phyloP scores from a whole-genome alignment of 2,888 invertebrate species.

The Zaprionus lineosus region DNA sequence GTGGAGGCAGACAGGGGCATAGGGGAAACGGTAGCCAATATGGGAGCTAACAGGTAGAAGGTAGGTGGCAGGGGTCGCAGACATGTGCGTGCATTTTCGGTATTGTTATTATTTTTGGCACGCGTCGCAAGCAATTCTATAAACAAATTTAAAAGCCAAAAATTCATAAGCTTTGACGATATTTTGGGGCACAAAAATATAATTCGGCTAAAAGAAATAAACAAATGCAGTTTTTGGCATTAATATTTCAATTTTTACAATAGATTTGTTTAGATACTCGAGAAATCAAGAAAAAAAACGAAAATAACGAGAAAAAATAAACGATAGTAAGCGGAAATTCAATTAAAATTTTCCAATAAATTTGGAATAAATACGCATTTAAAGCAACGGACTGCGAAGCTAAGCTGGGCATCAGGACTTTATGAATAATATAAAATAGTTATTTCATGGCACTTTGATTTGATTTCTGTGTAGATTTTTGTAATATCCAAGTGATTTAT shows the following conservation, averaged over 20 bases:
- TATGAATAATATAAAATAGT: too few species aligned
- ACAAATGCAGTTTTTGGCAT: constrained; percentile 43
- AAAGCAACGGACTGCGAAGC: too few species aligned
- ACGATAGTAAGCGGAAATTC: too few species aligned
- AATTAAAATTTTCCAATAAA: too few species aligned
- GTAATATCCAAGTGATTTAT: constrained; percentile 15
- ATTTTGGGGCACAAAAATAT: constrained; percentile 42
- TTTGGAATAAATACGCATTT: too few species aligned
- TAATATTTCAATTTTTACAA: constrained; percentile 12
- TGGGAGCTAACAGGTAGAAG: not conserved
- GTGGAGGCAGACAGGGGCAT: constrained; percentile 5
- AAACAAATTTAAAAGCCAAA: constrained; percentile 58
- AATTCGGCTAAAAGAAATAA: constrained; percentile 45
- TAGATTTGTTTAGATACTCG: not conserved
- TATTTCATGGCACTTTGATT: too few species aligned
- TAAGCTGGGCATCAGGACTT: too few species aligned
- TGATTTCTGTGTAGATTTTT: too few species aligned
- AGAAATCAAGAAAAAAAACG: too few species aligned
- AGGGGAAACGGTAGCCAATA: not conserved
- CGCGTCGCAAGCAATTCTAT: constrained; percentile 68
- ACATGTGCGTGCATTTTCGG: constrained; percentile 41
- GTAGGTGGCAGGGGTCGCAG: not conserved
- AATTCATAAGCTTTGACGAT: constrained; percentile 62
- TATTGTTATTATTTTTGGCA: constrained; percentile 75
- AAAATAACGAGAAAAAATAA: too few species aligned